Base-by-base conservation (phyloP, 1,140 invertebrate species). In the Polyergus mexicanus region DNA sequence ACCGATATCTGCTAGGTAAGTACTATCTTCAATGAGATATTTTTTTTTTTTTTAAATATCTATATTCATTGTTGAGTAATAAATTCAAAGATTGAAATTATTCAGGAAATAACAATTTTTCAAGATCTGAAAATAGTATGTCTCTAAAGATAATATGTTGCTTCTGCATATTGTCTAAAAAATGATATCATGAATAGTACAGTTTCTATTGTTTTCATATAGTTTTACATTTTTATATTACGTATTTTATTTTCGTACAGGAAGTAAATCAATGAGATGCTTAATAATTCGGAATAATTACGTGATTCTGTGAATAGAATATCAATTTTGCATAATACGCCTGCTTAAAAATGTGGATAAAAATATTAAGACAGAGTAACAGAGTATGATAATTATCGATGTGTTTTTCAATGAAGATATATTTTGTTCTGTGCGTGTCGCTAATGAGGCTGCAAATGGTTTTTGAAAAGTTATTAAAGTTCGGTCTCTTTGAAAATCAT, bases 1-100 rank as follows among this genome's bases (percentile, higher is more conserved):
- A 86, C 96, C 96, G 16, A 92, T 96, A 32, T 96, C 95, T 35
- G 86, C 93, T 84, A 95, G 95, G 96, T 96, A 93, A 95, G 93
- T 92, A 75, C 7, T 5, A 77, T n/a, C 10, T 25, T 71, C 1
- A 22, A 69, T 51, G 5, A 71, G 0, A 44, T 35, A 60, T 7
- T 35, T 81, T 32, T 3, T 28, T 2, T 3, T 44, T 54, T 81
- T 6, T 13, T 16, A 1, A 32, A 65, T 41, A 65, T 84, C 11
- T 35, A 35, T 32, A 62, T 80, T 10, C 11, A 0, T 54, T 3
- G 7, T 16, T 35, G 11, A 54, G 68, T 25, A 11, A 68, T 35
- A 68, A 28, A 13, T 10, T 63, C 22, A 25, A 38, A 10, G 2
- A 47, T 22, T 76, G 2, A 11, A 44, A n/a, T 22, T 47, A 13